These are phyloP conservation scores for Mylabris phalerata DNA, from an alignment of 1,140 invertebrate species.

Conservation along the genomic window DNA sequence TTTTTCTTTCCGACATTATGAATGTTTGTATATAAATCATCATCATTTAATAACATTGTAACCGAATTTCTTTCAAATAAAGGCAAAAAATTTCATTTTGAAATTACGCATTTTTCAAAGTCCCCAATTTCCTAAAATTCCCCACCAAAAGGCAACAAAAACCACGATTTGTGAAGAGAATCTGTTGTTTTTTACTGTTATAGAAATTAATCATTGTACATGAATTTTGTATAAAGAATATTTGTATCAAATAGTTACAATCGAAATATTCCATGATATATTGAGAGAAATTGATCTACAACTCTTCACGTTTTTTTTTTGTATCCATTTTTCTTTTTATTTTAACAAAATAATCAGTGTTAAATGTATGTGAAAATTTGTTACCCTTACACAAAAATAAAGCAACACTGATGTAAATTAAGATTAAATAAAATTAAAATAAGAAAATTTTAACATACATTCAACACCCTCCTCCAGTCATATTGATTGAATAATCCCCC, in stretches of 20 bases:
- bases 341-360: conserved; percentile 24
- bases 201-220: no score
- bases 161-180: no score
- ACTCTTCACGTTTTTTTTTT: conserved; percentile 2
- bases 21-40: conserved; percentile 4
- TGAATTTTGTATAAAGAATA: no score
- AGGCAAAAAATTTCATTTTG: conserved; percentile 6
- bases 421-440: neutral
- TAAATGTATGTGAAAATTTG: conserved; percentile 21
- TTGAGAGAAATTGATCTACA: no score
- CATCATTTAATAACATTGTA: conserved; percentile 4
- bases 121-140: no score
- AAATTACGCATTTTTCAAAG: neutral
- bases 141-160: no score
- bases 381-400: conserved; percentile 18
- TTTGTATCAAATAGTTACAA: neutral
- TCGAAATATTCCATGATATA: no score
- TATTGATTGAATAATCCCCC: conserved; percentile 14
- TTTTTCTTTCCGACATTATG: conserved; percentile 2
- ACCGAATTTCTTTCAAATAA: no score
- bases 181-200: no score
- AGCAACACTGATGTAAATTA: conserved; percentile 13
- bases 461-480: conserved; percentile 12
- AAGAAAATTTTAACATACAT: conserved; percentile 18
- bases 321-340: conserved; percentile 12